phyloP scores from a whole-genome alignment of 2,888 invertebrate genomes.

The Pandemis corylana region DNA sequence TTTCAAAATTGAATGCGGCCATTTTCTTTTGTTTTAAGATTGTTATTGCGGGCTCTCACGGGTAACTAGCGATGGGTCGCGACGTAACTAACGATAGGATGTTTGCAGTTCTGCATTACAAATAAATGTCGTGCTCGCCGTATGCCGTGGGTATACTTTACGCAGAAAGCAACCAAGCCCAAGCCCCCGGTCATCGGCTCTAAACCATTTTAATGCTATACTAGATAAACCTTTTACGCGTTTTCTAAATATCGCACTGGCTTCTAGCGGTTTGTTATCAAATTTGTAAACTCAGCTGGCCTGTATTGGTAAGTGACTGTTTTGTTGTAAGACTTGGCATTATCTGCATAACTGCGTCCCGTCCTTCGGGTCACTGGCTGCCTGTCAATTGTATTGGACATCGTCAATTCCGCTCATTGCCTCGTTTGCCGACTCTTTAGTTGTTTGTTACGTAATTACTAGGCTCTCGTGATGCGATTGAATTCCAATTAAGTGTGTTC shows the following conservation, averaged over 20 bases:
- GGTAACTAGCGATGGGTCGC: conserved; percentile 34
- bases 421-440: conserved; percentile 57
- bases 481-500: conserved; percentile 56
- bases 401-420: conserved; percentile 66
- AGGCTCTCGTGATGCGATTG: conserved; percentile 57
- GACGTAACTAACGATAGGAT: conserved; percentile 59
- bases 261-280: background rate
- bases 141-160: conserved; percentile 44
- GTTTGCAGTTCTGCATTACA: conserved; percentile 75
- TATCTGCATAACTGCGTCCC: conserved; percentile 32
- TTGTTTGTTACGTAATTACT: conserved; percentile 54
- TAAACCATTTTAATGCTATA: conserved; percentile 2
- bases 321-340: conserved; percentile 11
- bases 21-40: conserved; percentile 39
- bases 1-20: conserved; percentile 43
- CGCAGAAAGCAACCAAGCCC: conserved; percentile 25
- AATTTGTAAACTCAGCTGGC: background rate
- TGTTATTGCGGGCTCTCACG: conserved; percentile 52
- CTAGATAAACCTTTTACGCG: background rate
- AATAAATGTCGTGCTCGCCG: conserved; percentile 64
- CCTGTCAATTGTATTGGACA: conserved; percentile 61
- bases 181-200: background rate
- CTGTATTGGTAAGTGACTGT: background rate
- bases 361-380: conserved; percentile 59
- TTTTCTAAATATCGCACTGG: conserved; percentile 6